Evolutionary conservation across 2,888 invertebrate genomes (phyloP).

Genomic region (Coecobrya sp.): DNA sequence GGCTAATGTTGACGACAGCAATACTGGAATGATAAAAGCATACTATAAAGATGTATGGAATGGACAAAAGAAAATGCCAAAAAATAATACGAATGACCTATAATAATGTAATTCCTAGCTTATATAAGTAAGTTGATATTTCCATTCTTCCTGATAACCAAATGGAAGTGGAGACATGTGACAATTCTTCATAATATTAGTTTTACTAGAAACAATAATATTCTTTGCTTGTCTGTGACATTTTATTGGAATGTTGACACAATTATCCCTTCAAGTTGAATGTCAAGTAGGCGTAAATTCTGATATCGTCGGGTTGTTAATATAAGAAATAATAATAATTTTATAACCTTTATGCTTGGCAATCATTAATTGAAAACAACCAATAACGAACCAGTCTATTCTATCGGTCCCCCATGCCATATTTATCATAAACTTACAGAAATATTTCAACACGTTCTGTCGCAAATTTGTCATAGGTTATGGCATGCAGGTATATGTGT

Average conservation of each 20-base stretch:
- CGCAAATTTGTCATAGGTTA: too few relatives aligned
- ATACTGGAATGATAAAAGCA: background rate
- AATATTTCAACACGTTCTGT: too few relatives aligned
- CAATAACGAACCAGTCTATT: too few relatives aligned
- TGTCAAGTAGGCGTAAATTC: background rate
- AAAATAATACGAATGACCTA: too few relatives aligned
- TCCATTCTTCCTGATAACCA: too few relatives aligned
- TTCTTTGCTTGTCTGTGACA: background rate
- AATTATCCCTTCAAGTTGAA: slow-evolving; percentile 13
- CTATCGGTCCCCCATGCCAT: too few relatives aligned
- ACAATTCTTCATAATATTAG: slow-evolving; percentile 1
- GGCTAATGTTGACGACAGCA: slow-evolving; percentile 16
- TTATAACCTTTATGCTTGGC: background rate
- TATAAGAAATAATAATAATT: background rate
- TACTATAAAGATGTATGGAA: background rate
- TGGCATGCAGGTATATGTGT: too few relatives aligned
- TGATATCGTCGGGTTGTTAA: background rate
- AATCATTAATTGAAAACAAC: too few relatives aligned
- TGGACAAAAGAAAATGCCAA: background rate
- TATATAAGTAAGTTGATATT: too few relatives aligned
- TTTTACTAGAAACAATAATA: background rate
- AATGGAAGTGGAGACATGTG: background rate
- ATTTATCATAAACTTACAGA: too few relatives aligned
- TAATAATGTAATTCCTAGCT: too few relatives aligned
- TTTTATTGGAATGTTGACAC: background rate